Percentiles rank a stretch among this genome's conserved stretches.
phyloP scores from a whole-genome alignment of 2,888 invertebrate species.

The Ctena decussata region DNA sequence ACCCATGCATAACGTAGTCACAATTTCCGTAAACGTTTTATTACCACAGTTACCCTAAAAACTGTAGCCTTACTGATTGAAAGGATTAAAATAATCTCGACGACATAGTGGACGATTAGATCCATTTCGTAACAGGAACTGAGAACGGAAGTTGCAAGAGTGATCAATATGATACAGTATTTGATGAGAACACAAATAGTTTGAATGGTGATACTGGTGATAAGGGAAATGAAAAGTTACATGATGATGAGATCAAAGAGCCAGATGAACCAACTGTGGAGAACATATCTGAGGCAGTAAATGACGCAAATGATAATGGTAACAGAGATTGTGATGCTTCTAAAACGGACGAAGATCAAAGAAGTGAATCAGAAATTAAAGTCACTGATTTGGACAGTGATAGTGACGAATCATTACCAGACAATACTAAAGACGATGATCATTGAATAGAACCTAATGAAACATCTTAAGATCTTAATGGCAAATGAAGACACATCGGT shows the following conservation, averaged over 20 bases:
- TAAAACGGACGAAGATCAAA: neutral
- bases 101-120: too few species aligned
- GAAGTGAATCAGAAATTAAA: constrained; percentile 10
- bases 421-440: neutral
- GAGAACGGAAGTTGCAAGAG: neutral
- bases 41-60: too few species aligned
- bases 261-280: neutral
- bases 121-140: too few species aligned
- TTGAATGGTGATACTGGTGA: neutral
- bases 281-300: neutral
- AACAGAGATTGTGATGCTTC: neutral
- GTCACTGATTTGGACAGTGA: constrained; percentile 31
- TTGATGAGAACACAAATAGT: neutral
- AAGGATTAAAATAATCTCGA: too few species aligned
- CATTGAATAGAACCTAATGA: neutral
- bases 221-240: neutral
- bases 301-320: neutral
- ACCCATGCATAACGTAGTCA: too few species aligned
- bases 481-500: too few species aligned
- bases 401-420: neutral
- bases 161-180: constrained; percentile 6
- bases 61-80: too few species aligned
- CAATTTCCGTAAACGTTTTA: too few species aligned
- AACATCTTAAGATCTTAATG: too few species aligned
- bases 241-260: neutral